Percentiles rank a stretch among this genome's conserved stretches.
Evolutionary conservation across 2,888 invertebrate genomes (phyloP).

Genomic region (Harpalus rufipes): DNA sequence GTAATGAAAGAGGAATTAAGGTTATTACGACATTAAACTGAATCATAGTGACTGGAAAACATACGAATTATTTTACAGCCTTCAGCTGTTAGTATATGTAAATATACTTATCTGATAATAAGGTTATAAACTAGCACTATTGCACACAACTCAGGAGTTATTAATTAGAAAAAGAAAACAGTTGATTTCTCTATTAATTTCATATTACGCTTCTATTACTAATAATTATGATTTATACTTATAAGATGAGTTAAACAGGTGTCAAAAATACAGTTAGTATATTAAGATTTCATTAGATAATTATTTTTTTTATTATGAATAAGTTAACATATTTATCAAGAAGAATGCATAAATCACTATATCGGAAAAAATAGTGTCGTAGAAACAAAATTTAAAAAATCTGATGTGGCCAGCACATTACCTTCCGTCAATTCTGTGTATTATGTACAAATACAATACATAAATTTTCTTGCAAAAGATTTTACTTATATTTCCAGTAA

Average conservation of each 20-base stretch:
- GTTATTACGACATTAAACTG: conserved; percentile 45
- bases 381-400: too few species aligned
- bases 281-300: too few species aligned
- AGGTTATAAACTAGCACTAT: not conserved
- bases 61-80: conserved; percentile 22
- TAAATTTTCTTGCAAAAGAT: too few species aligned
- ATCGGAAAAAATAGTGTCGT: too few species aligned
- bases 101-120: conserved; percentile 30
- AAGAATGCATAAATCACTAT: too few species aligned
- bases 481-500: too few species aligned
- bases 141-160: not conserved
- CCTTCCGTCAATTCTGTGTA: too few species aligned
- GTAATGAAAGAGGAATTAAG: conserved; percentile 44
- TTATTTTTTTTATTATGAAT: too few species aligned
- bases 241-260: not conserved
- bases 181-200: conserved; percentile 3
- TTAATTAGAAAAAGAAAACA: conserved; percentile 27
- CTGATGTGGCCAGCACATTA: too few species aligned
- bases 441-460: too few species aligned
- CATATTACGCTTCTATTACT: not conserved
- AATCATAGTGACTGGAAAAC: conserved; percentile 32
- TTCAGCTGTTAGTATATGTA: conserved; percentile 32
- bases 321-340: too few species aligned
- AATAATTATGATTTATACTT: not conserved
- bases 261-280: too few species aligned